Percentiles rank a stretch among this genome's conserved stretches.
These are phyloP conservation scores for Stenurella melanura DNA, from an alignment of 2,888 invertebrate genomes.

Conservation along the genomic window DNA sequence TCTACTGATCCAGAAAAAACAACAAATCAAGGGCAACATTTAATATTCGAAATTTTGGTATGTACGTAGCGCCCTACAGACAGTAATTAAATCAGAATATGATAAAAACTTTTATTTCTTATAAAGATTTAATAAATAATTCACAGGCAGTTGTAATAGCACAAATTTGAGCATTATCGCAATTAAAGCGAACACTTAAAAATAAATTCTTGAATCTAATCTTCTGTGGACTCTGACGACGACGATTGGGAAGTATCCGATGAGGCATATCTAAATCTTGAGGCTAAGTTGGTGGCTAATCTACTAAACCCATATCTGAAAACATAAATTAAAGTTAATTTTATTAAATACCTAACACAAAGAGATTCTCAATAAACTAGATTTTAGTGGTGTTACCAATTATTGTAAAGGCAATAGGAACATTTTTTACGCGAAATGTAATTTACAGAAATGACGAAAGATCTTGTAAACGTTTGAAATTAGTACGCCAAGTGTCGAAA, in stretches of 20 bases:
- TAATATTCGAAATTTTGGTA: too few relatives aligned
- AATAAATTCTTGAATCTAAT: conserved; percentile 24
- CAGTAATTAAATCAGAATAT: background rate
- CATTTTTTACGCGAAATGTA: too few relatives aligned
- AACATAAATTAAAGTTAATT: conserved; percentile 44
- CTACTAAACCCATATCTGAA: conserved; percentile 67
- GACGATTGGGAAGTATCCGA: conserved; percentile 39
- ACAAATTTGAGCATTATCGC: conserved; percentile 13
- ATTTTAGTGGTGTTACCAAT: too few relatives aligned
- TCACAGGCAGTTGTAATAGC: conserved; percentile 5
- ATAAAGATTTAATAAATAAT: conserved; percentile 7
- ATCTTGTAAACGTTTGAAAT: too few relatives aligned
- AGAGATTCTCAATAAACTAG: too few relatives aligned
- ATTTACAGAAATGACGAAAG: too few relatives aligned
- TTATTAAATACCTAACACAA: background rate
- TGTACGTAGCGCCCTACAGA: background rate
- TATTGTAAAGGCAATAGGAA: too few relatives aligned
- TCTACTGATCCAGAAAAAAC: too few relatives aligned
- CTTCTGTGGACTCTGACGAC: conserved; percentile 45
- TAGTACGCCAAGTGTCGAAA: too few relatives aligned
- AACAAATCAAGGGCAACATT: too few relatives aligned
- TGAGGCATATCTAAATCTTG: conserved; percentile 58
- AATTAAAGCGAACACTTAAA: conserved; percentile 16
- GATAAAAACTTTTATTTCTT: background rate
- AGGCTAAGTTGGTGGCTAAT: conserved; percentile 66